These are phyloP conservation scores for Coptotermes formosanus DNA, from an alignment of 1,140 invertebrate species.

Conservation along the genomic window DNA sequence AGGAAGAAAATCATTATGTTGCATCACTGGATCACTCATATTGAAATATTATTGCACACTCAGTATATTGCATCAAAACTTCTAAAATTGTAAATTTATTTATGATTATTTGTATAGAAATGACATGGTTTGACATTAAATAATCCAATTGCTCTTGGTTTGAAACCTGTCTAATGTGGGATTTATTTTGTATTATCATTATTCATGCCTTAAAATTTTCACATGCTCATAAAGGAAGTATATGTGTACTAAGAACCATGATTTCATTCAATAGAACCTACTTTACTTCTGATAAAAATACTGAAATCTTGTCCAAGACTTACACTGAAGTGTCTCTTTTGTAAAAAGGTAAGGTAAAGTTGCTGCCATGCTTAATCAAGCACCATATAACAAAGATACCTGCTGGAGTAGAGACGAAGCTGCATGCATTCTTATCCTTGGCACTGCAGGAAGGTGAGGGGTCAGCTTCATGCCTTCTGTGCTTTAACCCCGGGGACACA, in stretches of 20 bases:
- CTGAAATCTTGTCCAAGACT: background rate
- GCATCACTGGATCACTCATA: too few relatives aligned
- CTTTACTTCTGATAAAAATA: background rate
- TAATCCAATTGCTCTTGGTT: background rate
- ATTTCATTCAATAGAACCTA: background rate
- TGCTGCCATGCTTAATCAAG: too few relatives aligned
- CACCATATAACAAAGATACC: too few relatives aligned
- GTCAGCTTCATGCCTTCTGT: too few relatives aligned
- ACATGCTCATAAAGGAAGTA: background rate
- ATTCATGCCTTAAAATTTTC: background rate
- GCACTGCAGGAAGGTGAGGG: too few relatives aligned
- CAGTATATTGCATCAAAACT: background rate
- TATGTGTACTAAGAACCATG: background rate
- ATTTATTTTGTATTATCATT: background rate
- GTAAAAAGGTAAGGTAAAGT: too few relatives aligned
- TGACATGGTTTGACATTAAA: background rate
- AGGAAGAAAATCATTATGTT: background rate
- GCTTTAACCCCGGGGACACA: too few relatives aligned
- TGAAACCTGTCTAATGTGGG: background rate
- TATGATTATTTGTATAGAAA: background rate
- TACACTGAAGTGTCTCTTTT: too few relatives aligned
- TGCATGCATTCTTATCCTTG: too few relatives aligned
- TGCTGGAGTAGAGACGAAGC: too few relatives aligned
- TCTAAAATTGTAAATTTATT: background rate
- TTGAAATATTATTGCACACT: too few relatives aligned